Evolutionary conservation across 2,797 vertebrate species (phyloP), one percentile per base, ranked within the genome.

Genomic region (Epinephelus awoara): DNA sequence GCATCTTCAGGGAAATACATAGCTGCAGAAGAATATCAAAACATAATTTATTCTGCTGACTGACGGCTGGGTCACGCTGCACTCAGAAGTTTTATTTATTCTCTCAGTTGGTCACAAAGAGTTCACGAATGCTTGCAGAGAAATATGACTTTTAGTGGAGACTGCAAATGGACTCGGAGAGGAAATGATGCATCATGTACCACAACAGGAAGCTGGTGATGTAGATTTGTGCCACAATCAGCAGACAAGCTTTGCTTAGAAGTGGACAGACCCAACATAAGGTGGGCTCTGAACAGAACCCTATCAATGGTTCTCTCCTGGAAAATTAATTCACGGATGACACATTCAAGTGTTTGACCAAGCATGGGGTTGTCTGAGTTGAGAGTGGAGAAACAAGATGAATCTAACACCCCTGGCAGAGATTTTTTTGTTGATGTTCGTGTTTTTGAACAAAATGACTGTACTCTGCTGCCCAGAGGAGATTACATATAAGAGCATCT

Each of bases 1-100:
- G 11, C 64, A 42, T 74, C 38, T 27, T 65, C 47, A 56, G n/a
- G 52, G 58, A 70, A n/a, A 19, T 18, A 51, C 47, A 46, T 6
- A 1, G 58, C 75, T 0, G 9, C 64, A 64, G 73, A 81, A 50
- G 51, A 51, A 46, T 55, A 63, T 76, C 67, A 4, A 58, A 88
- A 46, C 15, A 19, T 58, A 27, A 76, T 82, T 4, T 42, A 62
- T 70, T 75, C 51, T 58, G 27, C 70, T 27, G 25, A 38, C 67
- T 63, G 72, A 75, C 55, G 49, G 80, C 54, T 54, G 12, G 72
- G 71, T 66, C 59, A 77, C 5, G 10, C 25, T 54, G 67, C 7
- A 29, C 38, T 58, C 27, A 27, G 29, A 66, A 6, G 42, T 62
- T 73, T 62, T 21, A 61, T 72, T 75, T 40, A 38, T 79, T 61